Conservation (phyloP, 2,113 vertebrate genomes). For the Motacilla tschutschensis region DNA sequence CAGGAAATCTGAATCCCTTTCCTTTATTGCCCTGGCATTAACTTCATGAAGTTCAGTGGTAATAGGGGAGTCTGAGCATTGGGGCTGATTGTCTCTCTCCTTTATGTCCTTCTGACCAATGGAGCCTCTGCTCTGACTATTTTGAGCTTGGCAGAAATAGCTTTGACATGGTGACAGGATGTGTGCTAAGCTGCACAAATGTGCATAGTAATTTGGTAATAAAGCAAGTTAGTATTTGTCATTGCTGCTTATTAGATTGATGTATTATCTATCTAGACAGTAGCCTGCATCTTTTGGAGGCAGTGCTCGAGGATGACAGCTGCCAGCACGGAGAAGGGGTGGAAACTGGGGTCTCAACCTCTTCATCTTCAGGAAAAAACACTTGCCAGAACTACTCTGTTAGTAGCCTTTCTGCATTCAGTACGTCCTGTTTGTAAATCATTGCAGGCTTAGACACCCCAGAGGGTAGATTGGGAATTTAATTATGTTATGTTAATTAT, state of each 20-base stretch:
- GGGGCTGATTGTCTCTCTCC: not conserved
- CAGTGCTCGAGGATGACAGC: not conserved
- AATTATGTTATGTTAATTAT: slow-evolving; percentile 26
- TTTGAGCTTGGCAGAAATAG: not conserved
- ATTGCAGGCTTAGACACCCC: not conserved
- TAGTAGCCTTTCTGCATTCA: not conserved
- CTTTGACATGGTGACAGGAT: not conserved
- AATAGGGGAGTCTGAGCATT: not conserved
- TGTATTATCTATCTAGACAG: not conserved
- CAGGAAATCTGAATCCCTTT: not conserved
- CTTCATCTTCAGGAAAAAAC: not conserved
- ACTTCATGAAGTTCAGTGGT: not conserved
- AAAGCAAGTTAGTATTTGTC: slow-evolving; percentile 5
- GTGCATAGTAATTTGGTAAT: not conserved
- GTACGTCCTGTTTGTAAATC: not conserved
- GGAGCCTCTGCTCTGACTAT: not conserved
- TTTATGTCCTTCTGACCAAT: not conserved
- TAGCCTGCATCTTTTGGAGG: not conserved
- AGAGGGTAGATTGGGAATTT: not conserved
- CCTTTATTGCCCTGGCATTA: not conserved
- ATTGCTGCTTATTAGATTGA: not conserved
- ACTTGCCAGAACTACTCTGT: not conserved
- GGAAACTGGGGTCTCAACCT: not conserved
- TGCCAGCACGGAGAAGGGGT: not conserved
- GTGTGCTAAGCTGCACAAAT: not conserved